Evolutionary conservation across 2,797 vertebrate species (phyloP).

Genomic region (Craterocephalus amniculus): DNA sequence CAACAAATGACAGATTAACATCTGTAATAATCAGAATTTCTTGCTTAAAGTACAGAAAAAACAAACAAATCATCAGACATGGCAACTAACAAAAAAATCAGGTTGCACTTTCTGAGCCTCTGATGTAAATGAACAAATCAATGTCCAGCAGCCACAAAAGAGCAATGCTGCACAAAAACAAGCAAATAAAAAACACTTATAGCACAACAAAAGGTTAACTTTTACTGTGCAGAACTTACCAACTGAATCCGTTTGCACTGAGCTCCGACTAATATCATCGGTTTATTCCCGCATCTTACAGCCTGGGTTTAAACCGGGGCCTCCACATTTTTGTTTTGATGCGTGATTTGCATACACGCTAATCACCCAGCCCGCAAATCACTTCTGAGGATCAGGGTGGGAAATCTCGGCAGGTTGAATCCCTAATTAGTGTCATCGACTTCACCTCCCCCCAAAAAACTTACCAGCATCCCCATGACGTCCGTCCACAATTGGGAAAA

Average conservation of each 20-base stretch:
- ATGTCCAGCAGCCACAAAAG: background rate
- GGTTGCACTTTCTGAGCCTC: background rate
- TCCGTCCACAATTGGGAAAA: slow-evolving; percentile 94
- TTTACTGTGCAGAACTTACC: slow-evolving; percentile 53
- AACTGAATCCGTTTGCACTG: slow-evolving; percentile 31
- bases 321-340: slow-evolving; percentile 18
- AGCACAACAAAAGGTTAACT: slow-evolving; percentile 7
- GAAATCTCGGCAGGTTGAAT: slow-evolving; percentile 48
- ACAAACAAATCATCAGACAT: background rate
- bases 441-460: slow-evolving; percentile 65
- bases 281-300: slow-evolving; percentile 1
- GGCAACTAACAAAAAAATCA: background rate
- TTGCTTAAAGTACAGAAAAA: background rate
- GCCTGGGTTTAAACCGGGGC: background rate
- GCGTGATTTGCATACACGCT: slow-evolving; percentile 53
- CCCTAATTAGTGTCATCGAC: slow-evolving; percentile 19
- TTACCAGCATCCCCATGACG: slow-evolving; percentile 98
- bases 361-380: slow-evolving; percentile 46
- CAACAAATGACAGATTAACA: background rate
- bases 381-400: slow-evolving; percentile 41
- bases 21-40: background rate
- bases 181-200: background rate
- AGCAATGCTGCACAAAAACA: too few relatives aligned
- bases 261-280: slow-evolving; percentile 18
- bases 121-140: background rate